Evolutionary conservation across 2,113 vertebrate genomes (phyloP).

Genomic region (Ciconia boyciana): DNA sequence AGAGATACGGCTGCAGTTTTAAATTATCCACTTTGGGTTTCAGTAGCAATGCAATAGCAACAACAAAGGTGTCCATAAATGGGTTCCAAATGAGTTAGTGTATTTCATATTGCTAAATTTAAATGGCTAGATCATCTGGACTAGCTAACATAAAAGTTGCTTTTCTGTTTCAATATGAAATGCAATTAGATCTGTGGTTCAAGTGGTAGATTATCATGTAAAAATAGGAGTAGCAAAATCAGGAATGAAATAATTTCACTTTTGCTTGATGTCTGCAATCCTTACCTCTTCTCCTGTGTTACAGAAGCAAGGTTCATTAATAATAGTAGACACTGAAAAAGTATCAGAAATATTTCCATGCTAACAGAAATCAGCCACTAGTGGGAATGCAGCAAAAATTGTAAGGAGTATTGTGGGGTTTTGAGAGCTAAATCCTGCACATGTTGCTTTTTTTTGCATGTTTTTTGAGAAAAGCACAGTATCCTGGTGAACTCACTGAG

Average conservation of each 20-base stretch:
- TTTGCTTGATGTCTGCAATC: not conserved
- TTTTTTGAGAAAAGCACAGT: not conserved
- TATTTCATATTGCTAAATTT: not conserved
- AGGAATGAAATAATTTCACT: not conserved
- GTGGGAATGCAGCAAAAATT: not conserved
- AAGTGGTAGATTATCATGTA: not conserved
- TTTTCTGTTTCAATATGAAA: not conserved
- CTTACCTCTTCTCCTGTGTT: not conserved
- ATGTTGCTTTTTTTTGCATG: fast-evolving
- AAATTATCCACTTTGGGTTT: not conserved
- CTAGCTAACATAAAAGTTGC: not conserved
- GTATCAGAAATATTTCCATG: not conserved
- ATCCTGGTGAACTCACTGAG: not conserved
- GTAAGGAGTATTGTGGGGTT: not conserved
- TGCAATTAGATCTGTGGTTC: not conserved
- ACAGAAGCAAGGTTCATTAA: not conserved
- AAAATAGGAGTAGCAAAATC: not conserved
- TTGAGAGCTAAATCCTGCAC: not conserved
- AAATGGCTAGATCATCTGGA: not conserved
- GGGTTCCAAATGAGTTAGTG: not conserved
- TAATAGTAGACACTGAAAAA: not conserved
- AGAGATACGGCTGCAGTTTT: not conserved
- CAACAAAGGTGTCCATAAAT: not conserved
- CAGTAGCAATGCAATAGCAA: not conserved
- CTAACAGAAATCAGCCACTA: not conserved